These are phyloP conservation scores for Stomatorhinus walkeri DNA, from an alignment of 2,797 vertebrate genomes.

Conservation along the genomic window DNA sequence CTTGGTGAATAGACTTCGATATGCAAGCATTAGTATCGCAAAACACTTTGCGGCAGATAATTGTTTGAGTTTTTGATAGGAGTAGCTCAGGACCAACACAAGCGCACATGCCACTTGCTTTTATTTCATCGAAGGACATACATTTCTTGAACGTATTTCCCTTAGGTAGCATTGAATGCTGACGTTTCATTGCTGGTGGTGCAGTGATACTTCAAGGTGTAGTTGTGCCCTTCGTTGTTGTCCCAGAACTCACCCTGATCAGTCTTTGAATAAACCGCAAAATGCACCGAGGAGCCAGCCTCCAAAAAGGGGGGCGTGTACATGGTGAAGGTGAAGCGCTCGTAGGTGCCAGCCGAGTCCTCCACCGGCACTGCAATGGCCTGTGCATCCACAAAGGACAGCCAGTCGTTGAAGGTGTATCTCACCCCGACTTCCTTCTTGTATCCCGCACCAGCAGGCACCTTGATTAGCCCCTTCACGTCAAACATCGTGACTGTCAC, in stretches of 20 bases:
- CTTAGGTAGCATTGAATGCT: slow-evolving; percentile 30
- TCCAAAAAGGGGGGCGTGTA: slow-evolving; percentile 65
- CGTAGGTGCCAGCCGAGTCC: slow-evolving; percentile 10
- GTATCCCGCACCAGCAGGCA: slow-evolving; percentile 34
- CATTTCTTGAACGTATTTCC: background rate
- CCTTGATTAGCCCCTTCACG: slow-evolving; percentile 54
- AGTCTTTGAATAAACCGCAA: slow-evolving; percentile 69
- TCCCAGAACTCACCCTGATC: slow-evolving; percentile 78
- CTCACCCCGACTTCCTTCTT: slow-evolving; percentile 63
- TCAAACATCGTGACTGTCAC: slow-evolving; percentile 49
- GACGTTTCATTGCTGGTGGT: slow-evolving; percentile 24
- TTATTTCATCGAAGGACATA: background rate
- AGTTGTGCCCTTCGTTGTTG: slow-evolving; percentile 80
- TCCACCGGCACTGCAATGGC: slow-evolving; percentile 47
- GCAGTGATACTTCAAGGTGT: slow-evolving; percentile 58
- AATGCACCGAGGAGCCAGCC: slow-evolving; percentile 59
- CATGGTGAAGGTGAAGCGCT: slow-evolving; percentile 68
- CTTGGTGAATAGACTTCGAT: background rate
- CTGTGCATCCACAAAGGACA: slow-evolving; percentile 69
- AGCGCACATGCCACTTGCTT: background rate
- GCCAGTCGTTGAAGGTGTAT: slow-evolving; percentile 86
- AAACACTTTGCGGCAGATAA: background rate
- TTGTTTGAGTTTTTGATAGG: background rate
- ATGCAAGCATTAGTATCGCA: background rate
- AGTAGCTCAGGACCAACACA: background rate